Evolutionary conservation across 2,888 invertebrate genomes (phyloP), one percentile per base, ranked within the genome.

Genomic region (Luperina nickerlii): DNA sequence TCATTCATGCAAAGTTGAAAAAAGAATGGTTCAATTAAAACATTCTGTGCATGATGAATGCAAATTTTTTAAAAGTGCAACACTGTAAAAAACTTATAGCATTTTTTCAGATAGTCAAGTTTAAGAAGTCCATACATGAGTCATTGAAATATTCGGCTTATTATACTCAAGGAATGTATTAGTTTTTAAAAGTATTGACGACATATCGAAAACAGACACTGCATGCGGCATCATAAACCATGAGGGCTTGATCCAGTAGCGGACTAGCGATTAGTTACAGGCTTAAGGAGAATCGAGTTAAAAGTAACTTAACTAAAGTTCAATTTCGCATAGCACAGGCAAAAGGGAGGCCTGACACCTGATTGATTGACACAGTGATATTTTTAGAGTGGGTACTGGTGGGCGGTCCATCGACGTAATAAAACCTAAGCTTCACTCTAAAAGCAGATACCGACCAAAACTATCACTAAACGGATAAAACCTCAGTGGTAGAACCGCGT

Each of bases 31-130:
- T 60, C 1, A 45, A 73, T 73, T 57, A 60, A 66, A 70, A 73
- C 66, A 69, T 62, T 69, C 27, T 20, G n/a, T 57, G 27, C 54
- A 74, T 62, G 63, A 62, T 54, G 65, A 85, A 82, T 80, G 42
- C 1, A 13, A 24, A 27, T 71, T 68, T 32, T 82, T 62, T 54
- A 7, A 3, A 82, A 15, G n/a, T 48, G 20, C 20, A 76, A 70
- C 15, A 13, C 48, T 27, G 27, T 42, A 54, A 51, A 51, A 48
- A 6, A 18, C 0, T 1, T 27, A 18, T 7, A 27, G 9, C 8
- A n/a, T 60, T 68, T 68, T 68, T 78, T 57, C 32, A 48, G 18
- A 27, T 51, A 45, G 13, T 18, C 74, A 66, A 81, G 79, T 70
- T 81, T 57, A 62, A 3, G 48, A 68, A 72, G 15, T 68, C 42